Conservation (phyloP, 53 echinoderm and acorn worm species). For the Pentamera pediparva region DNA sequence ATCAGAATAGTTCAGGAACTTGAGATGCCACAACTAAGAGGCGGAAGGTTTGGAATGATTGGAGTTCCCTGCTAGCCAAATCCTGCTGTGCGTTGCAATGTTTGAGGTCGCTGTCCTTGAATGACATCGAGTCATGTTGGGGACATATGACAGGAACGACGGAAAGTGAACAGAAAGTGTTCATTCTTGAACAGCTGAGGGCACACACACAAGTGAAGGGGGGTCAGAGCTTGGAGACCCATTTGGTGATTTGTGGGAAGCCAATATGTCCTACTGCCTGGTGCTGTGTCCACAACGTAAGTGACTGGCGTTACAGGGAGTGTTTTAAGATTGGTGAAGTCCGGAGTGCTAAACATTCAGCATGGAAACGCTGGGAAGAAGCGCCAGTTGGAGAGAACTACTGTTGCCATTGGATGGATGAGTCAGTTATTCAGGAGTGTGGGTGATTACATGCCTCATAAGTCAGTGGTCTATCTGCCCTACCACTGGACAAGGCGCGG, state of each 20-base stretch:
- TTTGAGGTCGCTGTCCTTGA: too few relatives aligned
- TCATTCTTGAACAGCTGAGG: too few relatives aligned
- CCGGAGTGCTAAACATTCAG: neutral
- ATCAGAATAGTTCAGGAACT: too few relatives aligned
- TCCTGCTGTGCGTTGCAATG: too few relatives aligned
- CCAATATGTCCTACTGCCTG: neutral
- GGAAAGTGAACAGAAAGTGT: too few relatives aligned
- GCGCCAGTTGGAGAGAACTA: neutral
- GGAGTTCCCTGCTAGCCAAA: too few relatives aligned
- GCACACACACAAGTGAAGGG: too few relatives aligned
- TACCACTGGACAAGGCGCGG: neutral
- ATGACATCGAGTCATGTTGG: too few relatives aligned
- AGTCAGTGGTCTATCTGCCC: neutral
- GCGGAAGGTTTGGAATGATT: too few relatives aligned
- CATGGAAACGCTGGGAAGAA: neutral
- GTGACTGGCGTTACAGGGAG: neutral
- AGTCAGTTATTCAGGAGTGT: neutral
- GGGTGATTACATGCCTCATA: constrained; percentile 18
- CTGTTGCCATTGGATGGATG: neutral
- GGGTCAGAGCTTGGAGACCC: too few relatives aligned
- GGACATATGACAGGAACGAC: too few relatives aligned
- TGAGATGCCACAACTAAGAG: too few relatives aligned
- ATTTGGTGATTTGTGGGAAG: neutral
- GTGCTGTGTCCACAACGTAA: neutral
- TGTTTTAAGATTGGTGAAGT: neutral